A percentile compares a stretch with the other conserved stretches of the same genome.
phyloP scores from a whole-genome alignment of 1,140 invertebrate genomes.

The Nylanderia fulva region DNA sequence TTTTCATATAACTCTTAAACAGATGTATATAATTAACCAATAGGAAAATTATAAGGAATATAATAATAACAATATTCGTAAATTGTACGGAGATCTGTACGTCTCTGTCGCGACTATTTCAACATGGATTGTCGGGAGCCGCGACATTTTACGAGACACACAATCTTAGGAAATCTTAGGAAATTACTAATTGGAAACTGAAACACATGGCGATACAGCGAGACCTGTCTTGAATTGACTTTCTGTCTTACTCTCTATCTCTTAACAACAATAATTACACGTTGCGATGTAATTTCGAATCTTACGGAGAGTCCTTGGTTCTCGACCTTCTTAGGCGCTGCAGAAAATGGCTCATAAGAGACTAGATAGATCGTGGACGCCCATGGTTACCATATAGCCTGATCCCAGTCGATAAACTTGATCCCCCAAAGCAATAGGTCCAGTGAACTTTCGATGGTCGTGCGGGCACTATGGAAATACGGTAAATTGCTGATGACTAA shows the following conservation, averaged over 20 bases:
- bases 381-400: slow-evolving; percentile 76
- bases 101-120: background rate
- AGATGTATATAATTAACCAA: background rate
- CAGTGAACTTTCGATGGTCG: slow-evolving; percentile 77
- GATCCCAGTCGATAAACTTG: slow-evolving; percentile 80
- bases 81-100: slow-evolving; percentile 16
- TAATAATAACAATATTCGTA: slow-evolving; percentile 34
- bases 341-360: slow-evolving; percentile 47
- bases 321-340: slow-evolving; percentile 3
- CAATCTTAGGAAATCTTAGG: slow-evolving; percentile 39
- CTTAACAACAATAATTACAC: slow-evolving; percentile 43
- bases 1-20: slow-evolving; percentile 1
- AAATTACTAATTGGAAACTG: slow-evolving; percentile 44
- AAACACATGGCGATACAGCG: slow-evolving; percentile 35
- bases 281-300: slow-evolving; percentile 15
- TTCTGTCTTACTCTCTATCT: background rate
- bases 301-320: slow-evolving; percentile 23
- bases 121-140: background rate
- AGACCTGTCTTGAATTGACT: background rate
- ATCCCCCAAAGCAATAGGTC: slow-evolving; percentile 81
- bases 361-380: slow-evolving; percentile 65
- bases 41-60: slow-evolving; percentile 3
- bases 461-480: slow-evolving; percentile 76
- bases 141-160: no score
- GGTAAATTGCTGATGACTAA: slow-evolving; percentile 74